These are phyloP conservation scores for Muricea muricata DNA, from an alignment of 92 coral and sea anemone species.

Conservation along the genomic window DNA sequence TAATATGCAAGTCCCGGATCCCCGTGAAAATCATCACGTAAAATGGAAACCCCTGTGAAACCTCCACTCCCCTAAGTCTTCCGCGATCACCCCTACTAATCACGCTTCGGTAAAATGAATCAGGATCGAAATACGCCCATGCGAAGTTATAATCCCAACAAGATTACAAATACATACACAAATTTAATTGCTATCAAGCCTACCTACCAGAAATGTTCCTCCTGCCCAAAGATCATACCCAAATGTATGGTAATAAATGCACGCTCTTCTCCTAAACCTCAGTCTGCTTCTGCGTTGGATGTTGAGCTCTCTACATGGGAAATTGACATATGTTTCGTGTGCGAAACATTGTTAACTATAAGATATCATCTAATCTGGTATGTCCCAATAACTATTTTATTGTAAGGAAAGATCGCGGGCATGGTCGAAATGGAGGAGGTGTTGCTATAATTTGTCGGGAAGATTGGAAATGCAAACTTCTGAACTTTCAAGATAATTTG, in stretches of 20 bases:
- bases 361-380: not conserved
- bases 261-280: slow-evolving; percentile 48
- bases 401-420: not conserved
- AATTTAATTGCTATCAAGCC: not conserved
- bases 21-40: no score
- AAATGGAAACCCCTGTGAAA: no score
- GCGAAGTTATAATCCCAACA: slow-evolving; percentile 4
- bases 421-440: not conserved
- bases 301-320: slow-evolving; percentile 5
- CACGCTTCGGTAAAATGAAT: not conserved
- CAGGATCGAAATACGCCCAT: not conserved
- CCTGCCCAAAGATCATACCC: slow-evolving; percentile 49
- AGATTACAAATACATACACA: not conserved
- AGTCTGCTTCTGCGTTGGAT: slow-evolving; percentile 47
- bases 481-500: not conserved
- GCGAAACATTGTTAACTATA: slow-evolving; percentile 51
- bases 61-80: no score
- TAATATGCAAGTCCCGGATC: no score
- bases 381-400: not conserved
- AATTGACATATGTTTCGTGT: slow-evolving; percentile 39
- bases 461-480: not conserved
- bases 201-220: slow-evolving; percentile 8
- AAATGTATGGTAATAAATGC: slow-evolving; percentile 50
- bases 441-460: not conserved
- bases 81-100: no score